phyloP scores from a whole-genome alignment of 2,113 vertebrate species.

The Vulpes vulpes region DNA sequence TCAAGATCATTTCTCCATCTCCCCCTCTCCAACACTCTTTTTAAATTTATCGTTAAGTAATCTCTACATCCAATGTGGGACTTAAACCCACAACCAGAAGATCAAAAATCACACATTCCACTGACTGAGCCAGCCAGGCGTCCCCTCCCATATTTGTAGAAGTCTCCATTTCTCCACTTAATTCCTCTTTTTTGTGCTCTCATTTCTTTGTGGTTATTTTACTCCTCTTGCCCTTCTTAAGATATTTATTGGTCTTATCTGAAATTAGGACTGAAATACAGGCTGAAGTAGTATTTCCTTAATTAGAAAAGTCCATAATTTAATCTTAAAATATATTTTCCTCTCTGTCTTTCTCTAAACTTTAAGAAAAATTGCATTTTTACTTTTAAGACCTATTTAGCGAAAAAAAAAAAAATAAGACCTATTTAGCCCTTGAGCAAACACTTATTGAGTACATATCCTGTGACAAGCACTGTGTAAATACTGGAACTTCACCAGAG shows the following conservation, averaged over 20 bases:
- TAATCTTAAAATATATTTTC: background rate
- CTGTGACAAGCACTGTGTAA: background rate
- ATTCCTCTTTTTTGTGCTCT: background rate
- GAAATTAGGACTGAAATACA: background rate
- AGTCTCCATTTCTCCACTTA: background rate
- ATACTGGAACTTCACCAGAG: background rate
- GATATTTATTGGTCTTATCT: background rate
- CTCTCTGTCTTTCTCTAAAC: background rate
- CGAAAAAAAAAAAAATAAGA: background rate
- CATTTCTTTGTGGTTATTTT: background rate
- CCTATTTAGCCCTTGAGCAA: background rate
- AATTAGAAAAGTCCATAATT: background rate
- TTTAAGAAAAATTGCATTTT: background rate
- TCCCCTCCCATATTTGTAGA: background rate
- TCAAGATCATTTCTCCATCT: background rate
- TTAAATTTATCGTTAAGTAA: background rate
- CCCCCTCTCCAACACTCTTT: background rate
- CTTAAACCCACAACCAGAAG: background rate
- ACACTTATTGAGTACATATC: background rate
- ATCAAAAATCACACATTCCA: background rate
- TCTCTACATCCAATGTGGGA: background rate
- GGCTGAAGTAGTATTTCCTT: background rate
- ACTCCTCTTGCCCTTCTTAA: background rate
- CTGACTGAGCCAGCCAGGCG: background rate
- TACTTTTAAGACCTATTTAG: background rate